Base-by-base conservation (phyloP, 2,113 vertebrate species). In the Dicaeum eximium region DNA sequence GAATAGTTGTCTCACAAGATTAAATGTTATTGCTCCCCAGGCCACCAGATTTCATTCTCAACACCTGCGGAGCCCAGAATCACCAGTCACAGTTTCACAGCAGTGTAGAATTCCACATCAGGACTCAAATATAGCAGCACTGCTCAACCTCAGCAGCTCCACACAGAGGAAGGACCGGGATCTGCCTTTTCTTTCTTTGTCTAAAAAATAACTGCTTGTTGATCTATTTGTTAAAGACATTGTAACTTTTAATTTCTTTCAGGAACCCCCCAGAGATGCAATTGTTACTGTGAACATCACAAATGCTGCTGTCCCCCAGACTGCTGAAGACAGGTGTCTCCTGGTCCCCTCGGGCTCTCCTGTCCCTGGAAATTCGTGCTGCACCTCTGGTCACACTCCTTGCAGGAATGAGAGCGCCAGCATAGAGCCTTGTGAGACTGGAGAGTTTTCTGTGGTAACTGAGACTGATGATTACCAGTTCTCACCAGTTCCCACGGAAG, bases 401-500 rank as follows among this genome's bases (percentile, higher is more conserved):
- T 95, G 85, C n/a, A 47, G n/a, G 25, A 92, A 82, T 0, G 33
- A 57, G 7, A 72, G 42, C 13, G 65, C 90, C 33, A 6, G 72
- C 13, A 31, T 9, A 1, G 61, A 18, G 0, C 93, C 31, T 0
- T 92, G 66, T 0, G 54, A 90, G 42, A 18, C 5, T 1, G 27
- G 13, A 27, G 33, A 62, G 10, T 74, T 97, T 42, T 48, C 93
- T 20, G 33, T 95, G 69, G 65, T 71, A 71, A 88, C 85, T 0
- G 91, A 96, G 87, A 64, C 85, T 54, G 67, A 86, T 22, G 88
- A 83, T 16, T 92, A 74, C 45, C 57, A 82, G 19, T 96, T 97
- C 56, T 92, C 95, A 80, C 95, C 95, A 51, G 67, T 96, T 47
- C 98, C 98, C 90, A 98, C 1, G 0, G 98, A 98, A 79, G 97